Base-by-base conservation (phyloP, 2,797 vertebrate species). In the Luscinia megarhynchos region DNA sequence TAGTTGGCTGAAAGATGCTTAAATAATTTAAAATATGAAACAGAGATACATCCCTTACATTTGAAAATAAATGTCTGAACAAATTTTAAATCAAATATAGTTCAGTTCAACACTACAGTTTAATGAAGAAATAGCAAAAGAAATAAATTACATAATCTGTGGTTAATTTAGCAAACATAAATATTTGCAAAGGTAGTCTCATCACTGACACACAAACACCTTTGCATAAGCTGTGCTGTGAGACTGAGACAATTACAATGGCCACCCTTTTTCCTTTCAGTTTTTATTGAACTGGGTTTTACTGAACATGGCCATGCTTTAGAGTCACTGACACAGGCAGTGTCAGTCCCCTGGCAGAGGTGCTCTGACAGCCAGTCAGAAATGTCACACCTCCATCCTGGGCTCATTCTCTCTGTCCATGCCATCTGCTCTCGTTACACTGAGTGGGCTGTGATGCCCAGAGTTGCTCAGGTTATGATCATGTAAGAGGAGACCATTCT, bases 61-160 rank as follows among this genome's bases (percentile, higher is more conserved):
- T 91, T 81, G 40, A 70, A 94, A 90, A 74, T 79, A 84, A 91
- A 94, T 89, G 85, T 85, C 64, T 68, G 67, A 88, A n/a, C 58
- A 80, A 90, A 40, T 46, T 89, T 89, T 82, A 88, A n/a, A 67
- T 61, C 29, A 95, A 93, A 92, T 94, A 85, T 53, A 92, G 84
- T 87, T 95, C 87, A 85, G 17, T 55, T 89, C 57, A 87, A 87
- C 15, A 20, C 45, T 59, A 34, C 11, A 7, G 21, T 46, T 89
- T 86, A 93, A 89, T 81, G 76, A 93, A 90, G 62, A 93, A 87
- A 26, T 38, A 82, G 51, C 14, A 83, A 91, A 94, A 77, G 3
- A 96, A 91, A 83, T 74, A 89, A 92, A 87, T 89, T 72, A 41
- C 19, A 45, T 4, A 41, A 89, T 90, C 75, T 88, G 53, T 48